These are phyloP conservation scores for Choloepus didactylus DNA, from an alignment of 2,797 vertebrate genomes.

Conservation along the genomic window DNA sequence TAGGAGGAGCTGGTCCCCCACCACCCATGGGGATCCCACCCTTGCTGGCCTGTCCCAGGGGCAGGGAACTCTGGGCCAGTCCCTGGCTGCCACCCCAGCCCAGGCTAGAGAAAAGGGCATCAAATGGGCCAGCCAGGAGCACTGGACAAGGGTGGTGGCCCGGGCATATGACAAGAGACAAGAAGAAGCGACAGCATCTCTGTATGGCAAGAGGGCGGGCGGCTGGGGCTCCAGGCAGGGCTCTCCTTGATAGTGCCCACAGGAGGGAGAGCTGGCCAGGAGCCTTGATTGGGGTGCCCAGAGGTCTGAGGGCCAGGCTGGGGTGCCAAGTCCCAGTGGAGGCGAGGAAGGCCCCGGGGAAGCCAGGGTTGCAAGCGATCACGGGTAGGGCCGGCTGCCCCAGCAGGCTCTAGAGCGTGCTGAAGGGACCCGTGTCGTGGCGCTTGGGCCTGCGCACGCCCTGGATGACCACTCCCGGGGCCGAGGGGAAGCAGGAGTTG, in stretches of 20 bases:
- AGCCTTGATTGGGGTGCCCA: not conserved
- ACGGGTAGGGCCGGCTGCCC: accelerated
- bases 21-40: not conserved
- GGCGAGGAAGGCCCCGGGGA: not conserved
- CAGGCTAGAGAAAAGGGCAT: not conserved
- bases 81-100: not conserved
- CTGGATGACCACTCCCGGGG: constrained; percentile 67
- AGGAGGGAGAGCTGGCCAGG: not conserved
- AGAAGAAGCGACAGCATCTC: not conserved
- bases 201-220: not conserved
- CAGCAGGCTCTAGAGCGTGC: not conserved
- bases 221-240: too few species aligned
- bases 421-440: constrained; percentile 75
- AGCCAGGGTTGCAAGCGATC: not conserved
- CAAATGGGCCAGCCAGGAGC: not conserved
- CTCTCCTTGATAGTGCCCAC: not conserved
- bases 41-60: not conserved
- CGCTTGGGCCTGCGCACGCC: constrained; percentile 74
- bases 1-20: not conserved
- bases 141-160: not conserved
- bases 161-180: not conserved
- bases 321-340: not conserved
- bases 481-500: constrained; percentile 30
- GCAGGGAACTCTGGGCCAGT: not conserved
- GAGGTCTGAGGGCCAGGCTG: not conserved